Base-by-base conservation (phyloP, 2,888 invertebrate species). In the Tenthredo mesomela region DNA sequence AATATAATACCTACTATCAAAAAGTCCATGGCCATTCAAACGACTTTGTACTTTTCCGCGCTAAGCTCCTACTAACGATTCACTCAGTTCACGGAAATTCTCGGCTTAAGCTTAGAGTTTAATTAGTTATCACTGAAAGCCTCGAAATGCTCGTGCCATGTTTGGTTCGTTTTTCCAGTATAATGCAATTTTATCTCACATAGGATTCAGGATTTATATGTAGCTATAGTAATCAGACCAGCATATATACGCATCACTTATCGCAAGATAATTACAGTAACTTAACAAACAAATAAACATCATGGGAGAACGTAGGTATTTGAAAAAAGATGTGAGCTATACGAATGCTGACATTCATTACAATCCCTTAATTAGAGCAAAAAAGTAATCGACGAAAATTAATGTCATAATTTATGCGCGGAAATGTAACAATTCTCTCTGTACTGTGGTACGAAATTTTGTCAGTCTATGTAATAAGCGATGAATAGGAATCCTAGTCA, bases 41-140 rank as follows among this genome's bases (percentile, higher is more conserved):
- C 40, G 61, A 80, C 80, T 61, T 61, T 40, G 15, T 25, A 61
- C 58, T 80, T 61, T 50, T 80, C 21, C 25, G 10, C 61, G 80
- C 61, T 80, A 61, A 80, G 80, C 80, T 37, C 40, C 40, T 37
- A 61, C 80, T 58, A 80, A 80, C 80, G 80, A 80, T 80, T 80
- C 50, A 54, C 54, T 37, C 33, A 40, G 61, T 58, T 61, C 80
- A n/a, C 25, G 61, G 61, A 61, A 80, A 80, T 80, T 80, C 58
- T 58, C 80, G 37, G 80, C 37, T 61, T 80, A 54, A 77, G 29
- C 77, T 77, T 61, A 12, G 37, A 80, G 80, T 80, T 80, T 80
- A 80, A 80, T 80, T 80, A 80, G 80, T 80, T 61, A 80, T 80
- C 50, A 61, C 37, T 40, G 5, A 58, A 80, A 80, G 33, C 80